Evolutionary conservation across 2,113 vertebrate genomes (phyloP).

Genomic region (Leiothrix lutea): DNA sequence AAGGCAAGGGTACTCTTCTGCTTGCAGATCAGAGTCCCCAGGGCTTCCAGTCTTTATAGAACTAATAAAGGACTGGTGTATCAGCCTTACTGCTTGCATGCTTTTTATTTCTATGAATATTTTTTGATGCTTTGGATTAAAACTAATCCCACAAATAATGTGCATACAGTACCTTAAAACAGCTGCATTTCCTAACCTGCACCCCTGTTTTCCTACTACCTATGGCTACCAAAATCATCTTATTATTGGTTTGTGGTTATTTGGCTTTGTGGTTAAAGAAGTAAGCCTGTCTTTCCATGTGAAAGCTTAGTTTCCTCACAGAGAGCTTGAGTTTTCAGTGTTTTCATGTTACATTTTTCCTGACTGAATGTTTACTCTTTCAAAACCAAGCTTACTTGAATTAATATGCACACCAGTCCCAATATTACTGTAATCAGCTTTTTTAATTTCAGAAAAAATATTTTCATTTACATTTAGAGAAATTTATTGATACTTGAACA

Average conservation of each 20-base stretch:
- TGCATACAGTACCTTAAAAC: not conserved
- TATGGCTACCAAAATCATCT: not conserved
- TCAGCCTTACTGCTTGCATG: not conserved
- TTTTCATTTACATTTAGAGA: slow-evolving; percentile 10
- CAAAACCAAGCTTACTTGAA: not conserved
- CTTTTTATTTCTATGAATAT: not conserved
- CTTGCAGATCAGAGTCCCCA: not conserved
- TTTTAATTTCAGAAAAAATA: not conserved
- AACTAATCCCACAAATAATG: not conserved
- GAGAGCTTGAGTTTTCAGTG: not conserved
- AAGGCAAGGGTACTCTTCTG: not conserved
- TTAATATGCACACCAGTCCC: not conserved
- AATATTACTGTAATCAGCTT: not conserved
- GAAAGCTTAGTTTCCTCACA: not conserved
- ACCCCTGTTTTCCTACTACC: not conserved
- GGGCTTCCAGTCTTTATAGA: not conserved
- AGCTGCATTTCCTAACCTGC: not conserved
- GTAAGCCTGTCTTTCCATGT: not conserved
- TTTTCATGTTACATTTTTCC: not conserved
- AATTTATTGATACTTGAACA: slow-evolving; percentile 24
- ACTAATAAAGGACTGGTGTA: slow-evolving; percentile 15
- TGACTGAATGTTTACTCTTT: not conserved
- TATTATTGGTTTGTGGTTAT: not conserved
- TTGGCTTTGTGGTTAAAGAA: not conserved
- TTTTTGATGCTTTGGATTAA: not conserved